Evolutionary conservation across 2,113 vertebrate species (phyloP).

Genomic region (Philantomba maxwellii): DNA sequence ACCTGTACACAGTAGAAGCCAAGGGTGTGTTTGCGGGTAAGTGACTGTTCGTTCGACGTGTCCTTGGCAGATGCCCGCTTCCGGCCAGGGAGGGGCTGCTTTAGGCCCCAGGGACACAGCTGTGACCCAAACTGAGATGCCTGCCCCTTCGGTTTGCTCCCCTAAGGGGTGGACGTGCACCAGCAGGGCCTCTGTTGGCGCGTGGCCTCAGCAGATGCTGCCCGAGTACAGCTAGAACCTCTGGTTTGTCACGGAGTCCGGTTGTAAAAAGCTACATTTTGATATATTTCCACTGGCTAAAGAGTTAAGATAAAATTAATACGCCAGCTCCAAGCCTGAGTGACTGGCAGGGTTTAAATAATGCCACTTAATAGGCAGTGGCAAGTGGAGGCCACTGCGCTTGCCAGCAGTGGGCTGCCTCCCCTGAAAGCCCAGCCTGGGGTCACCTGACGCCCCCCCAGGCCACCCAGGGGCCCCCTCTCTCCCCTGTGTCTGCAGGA

Average conservation of each 20-base stretch:
- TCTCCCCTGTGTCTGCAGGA: accelerated
- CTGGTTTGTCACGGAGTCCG: background rate
- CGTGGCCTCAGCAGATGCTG: accelerated
- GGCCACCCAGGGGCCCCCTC: accelerated
- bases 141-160: background rate
- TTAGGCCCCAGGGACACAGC: accelerated
- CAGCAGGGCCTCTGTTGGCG: background rate
- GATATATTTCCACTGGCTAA: background rate
- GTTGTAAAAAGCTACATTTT: background rate
- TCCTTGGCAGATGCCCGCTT: background rate
- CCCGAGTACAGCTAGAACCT: background rate
- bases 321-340: background rate
- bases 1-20: accelerated
- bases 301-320: background rate
- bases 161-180: accelerated
- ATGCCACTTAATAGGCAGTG: background rate
- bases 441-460: accelerated
- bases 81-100: accelerated
- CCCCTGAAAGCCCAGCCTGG: accelerated
- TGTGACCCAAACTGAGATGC: background rate
- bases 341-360: background rate
- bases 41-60: accelerated
- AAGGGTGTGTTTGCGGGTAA: accelerated
- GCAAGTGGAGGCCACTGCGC: accelerated
- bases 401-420: no score